Conservation (phyloP, 1,140 invertebrate species). For the Drosophila navojoa region DNA sequence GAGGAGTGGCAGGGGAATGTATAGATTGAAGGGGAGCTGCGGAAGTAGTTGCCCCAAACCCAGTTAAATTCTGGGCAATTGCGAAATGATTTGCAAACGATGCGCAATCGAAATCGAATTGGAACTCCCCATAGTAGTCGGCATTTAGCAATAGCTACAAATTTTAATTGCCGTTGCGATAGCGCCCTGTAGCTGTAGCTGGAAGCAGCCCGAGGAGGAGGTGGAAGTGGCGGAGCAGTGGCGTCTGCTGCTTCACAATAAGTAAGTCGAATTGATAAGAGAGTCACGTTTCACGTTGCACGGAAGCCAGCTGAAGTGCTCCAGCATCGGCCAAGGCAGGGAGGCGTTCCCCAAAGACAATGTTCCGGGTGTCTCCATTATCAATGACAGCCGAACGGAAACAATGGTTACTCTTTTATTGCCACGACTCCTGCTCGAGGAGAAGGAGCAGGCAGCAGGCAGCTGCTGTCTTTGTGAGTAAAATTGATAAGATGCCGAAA, state of each 20-base stretch:
- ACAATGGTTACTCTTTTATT: constrained; percentile 80
- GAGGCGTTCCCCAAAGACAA: constrained; percentile 52
- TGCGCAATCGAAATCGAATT: constrained; percentile 69
- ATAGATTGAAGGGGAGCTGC: not conserved
- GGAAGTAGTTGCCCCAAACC: constrained; percentile 45
- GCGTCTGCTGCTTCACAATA: constrained; percentile 42
- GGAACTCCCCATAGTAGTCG: constrained; percentile 39
- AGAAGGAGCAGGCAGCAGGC: not conserved
- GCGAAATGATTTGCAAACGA: constrained; percentile 80
- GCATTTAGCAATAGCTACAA: constrained; percentile 67
- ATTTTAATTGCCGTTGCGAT: constrained; percentile 78
- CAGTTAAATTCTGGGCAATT: constrained; percentile 57
- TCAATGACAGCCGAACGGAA: constrained; percentile 67
- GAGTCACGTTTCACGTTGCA: constrained; percentile 76
- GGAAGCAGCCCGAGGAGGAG: constrained; percentile 20
- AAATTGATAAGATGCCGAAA: constrained; percentile 81
- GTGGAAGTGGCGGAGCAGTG: no score
- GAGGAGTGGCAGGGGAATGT: not conserved
- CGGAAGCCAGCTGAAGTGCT: constrained; percentile 40
- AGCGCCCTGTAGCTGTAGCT: constrained; percentile 25
- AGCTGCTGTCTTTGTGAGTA: constrained; percentile 57
- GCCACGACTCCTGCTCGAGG: constrained; percentile 23
- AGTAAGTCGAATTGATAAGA: constrained; percentile 75
- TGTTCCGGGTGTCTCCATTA: constrained; percentile 78
- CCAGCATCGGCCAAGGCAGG: not conserved